phyloP scores from a whole-genome alignment of 2,888 invertebrate genomes.

The Allacma fusca region DNA sequence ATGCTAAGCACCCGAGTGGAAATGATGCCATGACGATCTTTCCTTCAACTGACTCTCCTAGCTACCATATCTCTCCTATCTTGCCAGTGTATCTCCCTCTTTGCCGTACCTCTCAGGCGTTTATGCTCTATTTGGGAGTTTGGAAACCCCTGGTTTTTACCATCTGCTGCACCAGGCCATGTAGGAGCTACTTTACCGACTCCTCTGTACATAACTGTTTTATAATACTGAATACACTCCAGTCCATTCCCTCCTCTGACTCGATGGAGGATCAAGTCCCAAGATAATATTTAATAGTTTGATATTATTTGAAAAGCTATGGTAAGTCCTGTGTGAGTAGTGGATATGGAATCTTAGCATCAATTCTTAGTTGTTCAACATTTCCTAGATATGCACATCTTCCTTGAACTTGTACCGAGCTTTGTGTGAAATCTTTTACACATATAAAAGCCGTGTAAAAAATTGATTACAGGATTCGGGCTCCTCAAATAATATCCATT shows the following conservation, averaged over 20 bases:
- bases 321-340: neutral
- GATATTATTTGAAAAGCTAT: neutral
- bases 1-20: constrained; percentile 56
- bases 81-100: neutral
- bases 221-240: constrained; percentile 2
- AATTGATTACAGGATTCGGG: too few relatives aligned
- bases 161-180: neutral
- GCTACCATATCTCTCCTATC: constrained; percentile 26
- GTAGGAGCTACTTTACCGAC: neutral
- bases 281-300: constrained; percentile 28
- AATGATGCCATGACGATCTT: constrained; percentile 43
- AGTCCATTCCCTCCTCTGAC: neutral
- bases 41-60: constrained; percentile 32
- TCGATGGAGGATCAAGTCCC: constrained; percentile 28
- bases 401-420: too few relatives aligned
- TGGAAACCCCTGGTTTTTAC: constrained; percentile 12
- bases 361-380: too few relatives aligned
- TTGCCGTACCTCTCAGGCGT: neutral
- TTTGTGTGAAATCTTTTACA: too few relatives aligned
- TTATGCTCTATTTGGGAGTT: neutral
- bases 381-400: too few relatives aligned
- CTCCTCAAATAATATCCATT: too few relatives aligned
- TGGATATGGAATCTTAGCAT: too few relatives aligned
- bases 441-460: too few relatives aligned
- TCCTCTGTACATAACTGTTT: neutral